Evolutionary conservation across 2,797 vertebrate genomes (phyloP), one percentile per base, ranked within the genome.

Genomic region (Ceyx erithaca): DNA sequence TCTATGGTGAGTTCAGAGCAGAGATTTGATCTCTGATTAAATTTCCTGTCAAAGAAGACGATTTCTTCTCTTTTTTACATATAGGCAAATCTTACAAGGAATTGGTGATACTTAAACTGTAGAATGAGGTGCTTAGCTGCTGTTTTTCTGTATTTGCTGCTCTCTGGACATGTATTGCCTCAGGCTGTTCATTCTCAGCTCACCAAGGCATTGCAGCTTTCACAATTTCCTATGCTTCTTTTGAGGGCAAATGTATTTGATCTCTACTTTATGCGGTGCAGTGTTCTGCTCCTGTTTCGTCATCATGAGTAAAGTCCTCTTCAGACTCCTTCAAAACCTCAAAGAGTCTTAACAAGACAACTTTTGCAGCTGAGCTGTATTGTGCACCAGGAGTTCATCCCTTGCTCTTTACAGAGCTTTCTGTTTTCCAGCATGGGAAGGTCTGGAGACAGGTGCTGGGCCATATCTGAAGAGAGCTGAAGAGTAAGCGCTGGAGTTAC

Each of bases 141-240:
- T 77, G 80, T 46, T 90, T 67, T 68, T 71, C 69, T 68, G 61
- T 80, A 23, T 67, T 49, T 64, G 85, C 88, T 80, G 58, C 79
- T 92, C 90, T 82, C 75, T 80, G 95, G 94, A 88, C 78, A 21
- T 91, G 90, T 90, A 48, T 71, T 62, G 94, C 96, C 96, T 92
- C 68, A 26, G 95, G 94, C 93, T 92, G 66, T 58, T 93, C 87
- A 54, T 91, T 92, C 88, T 64, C 77, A 49, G 77, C 85, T 92
- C 31, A 19, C 87, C 35, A 25, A 85, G 67, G 52, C 80, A 49
- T 17, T 87, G 90, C 89, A 91, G 48, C 80, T 62, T 48, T 92
- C 89, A 58, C 85, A 28, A 37, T 87, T 94, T 90, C 75, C 90
- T 49, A 54, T 48, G 81, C 69, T 85, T 55, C 81, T 92, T 94